Evolutionary conservation across 2,888 invertebrate species (phyloP).

Genomic region (Cyrtodaria siliqua): DNA sequence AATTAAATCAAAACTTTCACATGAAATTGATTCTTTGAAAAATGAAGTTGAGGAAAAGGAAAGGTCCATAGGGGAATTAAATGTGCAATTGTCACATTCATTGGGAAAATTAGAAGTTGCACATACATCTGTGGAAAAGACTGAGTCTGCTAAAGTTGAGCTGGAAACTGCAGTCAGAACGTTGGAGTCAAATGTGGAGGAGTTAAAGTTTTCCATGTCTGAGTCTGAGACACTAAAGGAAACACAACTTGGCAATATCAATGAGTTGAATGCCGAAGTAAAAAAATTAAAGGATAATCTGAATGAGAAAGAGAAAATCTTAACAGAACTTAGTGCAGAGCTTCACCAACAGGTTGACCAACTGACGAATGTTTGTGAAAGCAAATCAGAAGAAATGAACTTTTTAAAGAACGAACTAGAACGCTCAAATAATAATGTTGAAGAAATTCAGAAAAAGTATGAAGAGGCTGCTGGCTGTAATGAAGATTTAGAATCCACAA

Average conservation of each 20-base stretch:
- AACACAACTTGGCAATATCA: conserved; percentile 1
- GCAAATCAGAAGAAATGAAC: background rate
- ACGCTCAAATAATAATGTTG: background rate
- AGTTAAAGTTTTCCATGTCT: background rate
- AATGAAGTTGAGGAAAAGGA: conserved; percentile 58
- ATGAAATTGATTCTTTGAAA: conserved; percentile 65
- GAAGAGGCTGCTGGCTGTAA: background rate
- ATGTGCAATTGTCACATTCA: background rate
- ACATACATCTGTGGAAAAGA: background rate
- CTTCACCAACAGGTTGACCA: too few relatives aligned
- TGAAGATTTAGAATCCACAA: background rate
- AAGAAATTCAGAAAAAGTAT: conserved; percentile 8
- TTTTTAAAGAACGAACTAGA: conserved; percentile 8
- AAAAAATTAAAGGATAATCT: background rate
- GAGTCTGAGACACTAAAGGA: conserved; percentile 6
- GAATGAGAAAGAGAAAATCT: background rate
- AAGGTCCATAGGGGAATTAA: conserved; percentile 13
- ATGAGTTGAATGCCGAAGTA: background rate
- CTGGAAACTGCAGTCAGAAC: background rate
- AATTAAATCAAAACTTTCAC: conserved; percentile 29
- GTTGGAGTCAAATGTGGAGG: background rate
- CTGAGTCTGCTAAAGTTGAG: background rate
- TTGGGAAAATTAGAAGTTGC: conserved; percentile 4
- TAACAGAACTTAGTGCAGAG: too few relatives aligned
- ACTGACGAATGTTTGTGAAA: too few relatives aligned